A percentile compares a stretch with the other conserved stretches of the same genome.
Evolutionary conservation across 2,113 vertebrate species (phyloP).

Genomic region (Urocolius indicus): DNA sequence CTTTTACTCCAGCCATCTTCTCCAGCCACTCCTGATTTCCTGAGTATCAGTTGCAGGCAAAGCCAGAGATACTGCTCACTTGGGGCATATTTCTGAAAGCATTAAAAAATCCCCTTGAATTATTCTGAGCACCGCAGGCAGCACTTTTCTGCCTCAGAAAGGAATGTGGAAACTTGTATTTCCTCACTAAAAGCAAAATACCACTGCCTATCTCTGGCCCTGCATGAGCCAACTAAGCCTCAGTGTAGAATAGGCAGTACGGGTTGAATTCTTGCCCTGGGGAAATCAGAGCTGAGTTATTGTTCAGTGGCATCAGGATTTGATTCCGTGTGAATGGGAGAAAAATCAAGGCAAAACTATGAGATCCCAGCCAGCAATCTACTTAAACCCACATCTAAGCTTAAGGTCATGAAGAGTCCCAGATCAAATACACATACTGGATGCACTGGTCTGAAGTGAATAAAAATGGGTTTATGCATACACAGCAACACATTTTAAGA

Average conservation of each 20-base stretch:
- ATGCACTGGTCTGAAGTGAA: background rate
- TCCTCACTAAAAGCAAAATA: conserved; percentile 4
- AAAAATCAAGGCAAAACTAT: conserved; percentile 27
- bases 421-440: background rate
- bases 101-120: conserved; percentile 12
- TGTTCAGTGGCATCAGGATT: conserved; percentile 55
- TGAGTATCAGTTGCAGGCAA: background rate
- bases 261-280: background rate
- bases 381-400: conserved; percentile 12
- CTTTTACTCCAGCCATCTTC: background rate
- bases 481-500: conserved; percentile 7
- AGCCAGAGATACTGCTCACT: background rate
- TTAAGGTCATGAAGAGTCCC: background rate
- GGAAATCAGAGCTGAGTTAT: conserved; percentile 46
- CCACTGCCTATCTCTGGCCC: background rate
- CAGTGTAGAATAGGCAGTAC: background rate
- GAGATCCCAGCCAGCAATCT: background rate
- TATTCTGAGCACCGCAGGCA: conserved; percentile 18
- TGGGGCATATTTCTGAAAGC: conserved; percentile 13
- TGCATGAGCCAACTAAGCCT: background rate
- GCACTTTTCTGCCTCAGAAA: conserved; percentile 15
- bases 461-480: conserved; percentile 11
- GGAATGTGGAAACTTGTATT: conserved; percentile 4
- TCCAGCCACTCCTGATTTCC: background rate
- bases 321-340: conserved; percentile 5